Conservation (phyloP, 2,113 vertebrate genomes). For the Columba livia region DNA sequence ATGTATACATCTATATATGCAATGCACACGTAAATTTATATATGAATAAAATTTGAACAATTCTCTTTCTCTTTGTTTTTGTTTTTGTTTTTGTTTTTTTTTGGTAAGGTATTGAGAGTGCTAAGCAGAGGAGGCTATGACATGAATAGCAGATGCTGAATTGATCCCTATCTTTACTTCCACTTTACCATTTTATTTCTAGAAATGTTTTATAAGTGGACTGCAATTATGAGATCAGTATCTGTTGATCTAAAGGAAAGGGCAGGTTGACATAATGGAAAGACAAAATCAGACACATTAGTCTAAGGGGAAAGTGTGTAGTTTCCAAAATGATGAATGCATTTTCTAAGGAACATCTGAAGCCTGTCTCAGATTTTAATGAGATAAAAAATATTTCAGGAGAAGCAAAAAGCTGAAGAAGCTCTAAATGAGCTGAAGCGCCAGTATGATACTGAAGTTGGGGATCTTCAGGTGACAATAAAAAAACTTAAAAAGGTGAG, state of each 20-base stretch:
- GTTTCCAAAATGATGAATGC: background rate
- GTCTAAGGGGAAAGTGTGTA: background rate
- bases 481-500: constrained; percentile 89
- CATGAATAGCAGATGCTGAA: background rate
- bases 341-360: background rate
- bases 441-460: constrained; percentile 88
- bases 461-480: constrained; percentile 91
- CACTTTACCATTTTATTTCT: background rate
- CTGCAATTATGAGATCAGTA: background rate
- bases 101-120: background rate
- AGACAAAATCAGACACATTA: background rate
- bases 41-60: background rate
- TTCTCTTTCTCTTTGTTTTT: background rate
- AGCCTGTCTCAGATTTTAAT: background rate
- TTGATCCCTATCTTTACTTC: background rate
- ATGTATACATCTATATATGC: background rate
- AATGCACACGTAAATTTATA: background rate
- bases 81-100: background rate
- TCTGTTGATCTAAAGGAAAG: background rate
- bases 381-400: constrained; percentile 69
- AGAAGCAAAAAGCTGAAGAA: constrained; percentile 83
- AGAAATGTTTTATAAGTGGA: background rate
- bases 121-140: background rate
- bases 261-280: background rate
- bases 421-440: constrained; percentile 82